Evolutionary conservation across 2,888 invertebrate genomes (phyloP).

Genomic region (Drosophila meridionalis): DNA sequence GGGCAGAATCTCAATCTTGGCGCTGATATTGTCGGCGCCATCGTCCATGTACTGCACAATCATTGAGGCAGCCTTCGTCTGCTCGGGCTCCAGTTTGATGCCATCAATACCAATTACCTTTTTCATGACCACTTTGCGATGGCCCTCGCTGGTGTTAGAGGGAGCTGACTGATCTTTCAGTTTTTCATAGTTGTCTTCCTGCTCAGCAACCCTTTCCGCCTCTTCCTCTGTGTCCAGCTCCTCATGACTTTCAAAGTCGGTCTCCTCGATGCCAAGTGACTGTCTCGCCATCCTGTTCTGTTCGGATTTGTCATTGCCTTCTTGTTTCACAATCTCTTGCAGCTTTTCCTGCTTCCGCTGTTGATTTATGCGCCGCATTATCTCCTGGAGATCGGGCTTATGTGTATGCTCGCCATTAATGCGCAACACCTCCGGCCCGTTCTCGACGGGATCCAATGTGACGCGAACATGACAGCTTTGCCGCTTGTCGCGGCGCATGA

Average conservation of each 20-base stretch:
- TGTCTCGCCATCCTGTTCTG: not conserved
- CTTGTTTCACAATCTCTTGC: not conserved
- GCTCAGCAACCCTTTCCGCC: conserved; percentile 15
- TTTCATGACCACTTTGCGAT: conserved; percentile 56
- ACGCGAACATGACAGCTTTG: conserved; percentile 77
- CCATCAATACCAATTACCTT: conserved; percentile 74
- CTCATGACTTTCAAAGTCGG: conserved; percentile 31
- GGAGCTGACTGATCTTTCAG: conserved; percentile 15
- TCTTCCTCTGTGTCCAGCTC: conserved; percentile 31
- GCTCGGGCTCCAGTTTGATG: conserved; percentile 66
- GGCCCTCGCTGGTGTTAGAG: not conserved
- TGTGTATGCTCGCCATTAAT: conserved; percentile 77
- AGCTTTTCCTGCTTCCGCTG: conserved; percentile 37
- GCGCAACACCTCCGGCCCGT: conserved; percentile 68
- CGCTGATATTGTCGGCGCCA: conserved; percentile 67
- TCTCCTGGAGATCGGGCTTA: conserved; percentile 58
- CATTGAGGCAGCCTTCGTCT: conserved; percentile 51
- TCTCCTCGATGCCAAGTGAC: not conserved
- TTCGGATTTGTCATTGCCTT: not conserved
- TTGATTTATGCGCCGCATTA: conserved; percentile 62
- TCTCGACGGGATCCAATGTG: conserved; percentile 65
- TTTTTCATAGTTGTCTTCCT: conserved; percentile 43
- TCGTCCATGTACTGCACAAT: conserved; percentile 72
- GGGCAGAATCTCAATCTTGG: conserved; percentile 65
- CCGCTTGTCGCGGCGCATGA: conserved; percentile 73